A percentile compares a stretch with the other conserved stretches of the same genome.
Evolutionary conservation across 2,888 invertebrate species (phyloP).

Genomic region (Hoplodrina blanda): DNA sequence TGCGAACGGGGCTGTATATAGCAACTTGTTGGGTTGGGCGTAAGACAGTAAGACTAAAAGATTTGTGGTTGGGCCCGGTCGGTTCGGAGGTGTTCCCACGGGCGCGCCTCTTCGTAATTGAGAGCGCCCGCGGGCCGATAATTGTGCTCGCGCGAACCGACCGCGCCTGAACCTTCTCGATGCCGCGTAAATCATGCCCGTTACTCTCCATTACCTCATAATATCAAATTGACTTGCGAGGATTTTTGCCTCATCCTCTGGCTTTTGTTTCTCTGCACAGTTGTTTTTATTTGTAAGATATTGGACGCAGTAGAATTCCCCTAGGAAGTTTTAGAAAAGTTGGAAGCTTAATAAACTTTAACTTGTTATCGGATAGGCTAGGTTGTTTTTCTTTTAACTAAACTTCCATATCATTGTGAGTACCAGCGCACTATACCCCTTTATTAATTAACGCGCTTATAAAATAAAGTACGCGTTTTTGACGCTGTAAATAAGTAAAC

Average conservation of each 20-base stretch:
- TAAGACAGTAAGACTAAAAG: constrained; percentile 83
- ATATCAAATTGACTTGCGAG: constrained; percentile 88
- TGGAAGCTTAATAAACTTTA: constrained; percentile 28
- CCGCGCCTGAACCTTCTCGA: constrained; percentile 71
- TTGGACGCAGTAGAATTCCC: constrained; percentile 32
- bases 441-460: not conserved
- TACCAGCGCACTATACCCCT: not conserved
- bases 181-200: constrained; percentile 88
- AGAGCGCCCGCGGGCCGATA: constrained; percentile 90
- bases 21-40: constrained; percentile 79
- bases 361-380: constrained; percentile 21
- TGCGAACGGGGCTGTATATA: constrained; percentile 65
- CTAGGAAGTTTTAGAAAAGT: constrained; percentile 17
- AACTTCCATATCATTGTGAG: not conserved
- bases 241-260: constrained; percentile 77
- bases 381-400: constrained; percentile 11
- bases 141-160: constrained; percentile 86
- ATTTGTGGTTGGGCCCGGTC: constrained; percentile 83
- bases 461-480: too few relatives aligned
- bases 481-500: too few relatives aligned
- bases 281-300: constrained; percentile 62
- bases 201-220: constrained; percentile 90
- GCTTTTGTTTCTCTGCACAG: constrained; percentile 65
- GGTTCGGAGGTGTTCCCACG: constrained; percentile 86
- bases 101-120: constrained; percentile 89